Percentiles rank a stretch among this genome's conserved stretches.
These are phyloP conservation scores for Deladenus siricidicola DNA, from an alignment of 2,888 invertebrate genomes.

Conservation along the genomic window DNA sequence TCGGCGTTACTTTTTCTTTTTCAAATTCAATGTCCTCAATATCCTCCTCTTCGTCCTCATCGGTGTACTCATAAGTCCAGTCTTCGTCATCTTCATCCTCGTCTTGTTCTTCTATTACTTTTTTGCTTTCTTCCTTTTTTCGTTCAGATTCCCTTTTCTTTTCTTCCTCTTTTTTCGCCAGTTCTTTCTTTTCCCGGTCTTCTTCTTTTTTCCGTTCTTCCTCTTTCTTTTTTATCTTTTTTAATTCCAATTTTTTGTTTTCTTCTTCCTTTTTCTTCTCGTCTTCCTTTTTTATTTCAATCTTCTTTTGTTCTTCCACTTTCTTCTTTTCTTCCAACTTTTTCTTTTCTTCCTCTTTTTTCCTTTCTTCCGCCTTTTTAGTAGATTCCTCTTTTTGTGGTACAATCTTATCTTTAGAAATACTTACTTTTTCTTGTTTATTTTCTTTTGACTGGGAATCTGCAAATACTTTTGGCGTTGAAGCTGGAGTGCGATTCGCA, in stretches of 20 bases:
- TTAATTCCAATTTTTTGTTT: background rate
- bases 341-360: background rate
- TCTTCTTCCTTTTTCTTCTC: background rate
- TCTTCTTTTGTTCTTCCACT: too few relatives aligned
- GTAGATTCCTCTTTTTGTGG: too few relatives aligned
- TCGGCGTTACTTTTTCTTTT: background rate
- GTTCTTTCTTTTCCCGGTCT: background rate
- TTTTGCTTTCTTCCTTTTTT: background rate
- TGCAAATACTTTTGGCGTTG: too few relatives aligned
- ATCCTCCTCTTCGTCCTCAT: constrained; percentile 5
- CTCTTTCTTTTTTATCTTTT: background rate
- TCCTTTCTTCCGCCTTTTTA: background rate
- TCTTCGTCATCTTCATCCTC: constrained; percentile 1
- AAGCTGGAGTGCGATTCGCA: too few relatives aligned
- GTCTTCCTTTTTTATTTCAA: too few relatives aligned
- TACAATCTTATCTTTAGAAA: too few relatives aligned
- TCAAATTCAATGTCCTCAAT: background rate
- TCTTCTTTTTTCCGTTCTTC: constrained; percentile 3
- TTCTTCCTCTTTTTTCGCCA: background rate
- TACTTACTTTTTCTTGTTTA: too few relatives aligned
- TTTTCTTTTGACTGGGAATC: too few relatives aligned
- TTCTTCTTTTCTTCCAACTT: background rate
- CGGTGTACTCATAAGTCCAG: background rate
- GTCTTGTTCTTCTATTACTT: background rate
- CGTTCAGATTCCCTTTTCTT: background rate